These are phyloP conservation scores for Podarcis lilfordi DNA, from an alignment of 2,797 vertebrate species.

Conservation along the genomic window DNA sequence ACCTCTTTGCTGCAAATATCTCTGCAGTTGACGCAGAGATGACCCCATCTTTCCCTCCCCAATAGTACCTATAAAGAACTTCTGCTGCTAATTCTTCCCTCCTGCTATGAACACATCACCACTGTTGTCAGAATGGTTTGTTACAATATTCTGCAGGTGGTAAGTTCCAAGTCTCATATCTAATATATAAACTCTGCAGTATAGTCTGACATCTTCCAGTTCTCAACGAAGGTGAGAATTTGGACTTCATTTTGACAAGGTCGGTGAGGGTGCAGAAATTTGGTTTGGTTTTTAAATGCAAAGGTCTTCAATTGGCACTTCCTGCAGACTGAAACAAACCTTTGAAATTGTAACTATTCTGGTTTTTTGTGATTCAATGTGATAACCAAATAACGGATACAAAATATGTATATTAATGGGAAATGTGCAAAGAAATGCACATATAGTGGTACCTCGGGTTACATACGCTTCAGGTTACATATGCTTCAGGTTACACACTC, in stretches of 20 bases:
- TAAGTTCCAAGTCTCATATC: neutral
- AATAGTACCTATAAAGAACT: neutral
- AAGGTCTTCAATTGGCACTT: no score
- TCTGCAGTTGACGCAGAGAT: neutral
- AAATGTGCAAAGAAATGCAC: no score
- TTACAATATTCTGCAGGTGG: neutral
- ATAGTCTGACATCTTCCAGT: rapidly evolving
- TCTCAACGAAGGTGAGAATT: neutral
- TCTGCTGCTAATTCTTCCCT: neutral
- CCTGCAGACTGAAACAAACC: no score
- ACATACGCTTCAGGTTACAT: no score
- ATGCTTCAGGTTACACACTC: no score
- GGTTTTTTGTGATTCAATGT: no score
- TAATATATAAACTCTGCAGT: neutral
- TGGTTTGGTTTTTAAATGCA: no score
- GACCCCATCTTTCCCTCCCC: neutral
- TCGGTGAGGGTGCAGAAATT: neutral
- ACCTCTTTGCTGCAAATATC: neutral
- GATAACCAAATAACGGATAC: no score
- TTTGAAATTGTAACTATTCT: no score
- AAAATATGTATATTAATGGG: no score
- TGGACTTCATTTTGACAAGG: neutral
- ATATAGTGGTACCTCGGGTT: no score
- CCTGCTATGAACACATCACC: neutral
- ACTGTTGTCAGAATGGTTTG: neutral